Base-by-base conservation (phyloP, 37 sponge, comb jelly and placozoan genomes). In the Theonella swinhoei region DNA sequence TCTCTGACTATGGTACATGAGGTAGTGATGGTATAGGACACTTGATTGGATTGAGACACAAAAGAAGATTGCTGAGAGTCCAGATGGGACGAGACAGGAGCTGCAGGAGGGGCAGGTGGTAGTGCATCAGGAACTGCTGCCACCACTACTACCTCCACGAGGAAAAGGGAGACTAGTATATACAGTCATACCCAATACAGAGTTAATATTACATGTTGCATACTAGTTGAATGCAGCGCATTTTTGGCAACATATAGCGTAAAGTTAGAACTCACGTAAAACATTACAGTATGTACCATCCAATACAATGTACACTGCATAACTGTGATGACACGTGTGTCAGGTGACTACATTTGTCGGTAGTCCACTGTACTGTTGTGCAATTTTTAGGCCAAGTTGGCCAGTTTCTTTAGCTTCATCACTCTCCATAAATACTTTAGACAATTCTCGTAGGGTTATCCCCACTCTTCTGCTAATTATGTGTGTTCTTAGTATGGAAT, bases 381-480 rank as follows among this genome's bases (percentile, higher is more conserved):
- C 54, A 17, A 47, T 47, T 17, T 47, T 14, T 47, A 47, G 14
- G 7, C 7, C 7, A 47, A 17, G 54, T 14, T 14, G 7, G 11
- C 54, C 54, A 14, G 14, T 47, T 14, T 14, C 54, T 47, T 47
- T 14, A 47, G 54, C 7, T 7, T 47, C 63, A 0, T 87, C 94
- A 30, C 87, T 89, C 2, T 33, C 39, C 36, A 80, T 11, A 65
- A 99, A 96, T 34, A 88, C 84, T 0, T 54, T 38, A 29, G 93
- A 75, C 29, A 99, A 85, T 72, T 99, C 97, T 42, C 99, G 80
- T 20, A 96, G 79, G 2, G 99, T 99, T 20, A 96, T 77, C 1
- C 86, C 88, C n/a, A 99, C 64, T 76, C 99, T 83, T 25, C 92
- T 77, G 11, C 47, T 75, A 3, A 37, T 29, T 24, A 99, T 88